Evolutionary conservation across 2,888 invertebrate genomes (phyloP), one percentile per base, ranked within the genome.

Genomic region (Thecocarcelia acutangulata): DNA sequence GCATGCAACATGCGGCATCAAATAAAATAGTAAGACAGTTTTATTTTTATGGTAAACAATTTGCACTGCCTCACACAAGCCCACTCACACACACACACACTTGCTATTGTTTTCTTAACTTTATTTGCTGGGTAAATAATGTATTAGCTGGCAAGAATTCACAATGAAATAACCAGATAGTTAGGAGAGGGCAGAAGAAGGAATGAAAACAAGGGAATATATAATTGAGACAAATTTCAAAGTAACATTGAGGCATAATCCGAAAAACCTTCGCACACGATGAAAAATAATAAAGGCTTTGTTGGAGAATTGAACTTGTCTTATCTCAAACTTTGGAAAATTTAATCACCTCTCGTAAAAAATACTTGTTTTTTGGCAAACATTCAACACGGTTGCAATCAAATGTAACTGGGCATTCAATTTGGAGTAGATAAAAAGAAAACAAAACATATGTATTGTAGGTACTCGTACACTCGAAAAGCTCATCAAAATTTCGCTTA

Each of bases 1-100:
- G 69, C 69, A 79, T 79, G 78, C 78, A 79, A 79, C 78, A 73
- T 79, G 78, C 73, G 66, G 72, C 78, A 66, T 66, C 78, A 79
- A 79, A 79, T 79, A 73, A 82, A 78, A 75, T 66, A 46, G 64
- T 70, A 82, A 82, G 82, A 82, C 61, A 82, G 44, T 78, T 78
- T 75, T 70, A 82, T 82, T 78, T 77, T 78, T 75, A 75, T 78
- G 68, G 82, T 74, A 82, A 82, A 82, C 82, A 82, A 82, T 78
- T 78, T 78, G 56, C 76, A 78, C 66, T 78, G 66, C 70, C 73
- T 68, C 48, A 66, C 68, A 74, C 37, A 68, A 17, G 28, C 28
- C 13, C 3, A 46, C 11, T 15, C 5, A n/a, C n/a, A n/a, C n/a
- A n/a, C n/a, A n/a, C n/a, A 64, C 64, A 56, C 28, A 75, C 33